phyloP scores from a whole-genome alignment of 2,113 vertebrate species.

The Pycnonotus jocosus region DNA sequence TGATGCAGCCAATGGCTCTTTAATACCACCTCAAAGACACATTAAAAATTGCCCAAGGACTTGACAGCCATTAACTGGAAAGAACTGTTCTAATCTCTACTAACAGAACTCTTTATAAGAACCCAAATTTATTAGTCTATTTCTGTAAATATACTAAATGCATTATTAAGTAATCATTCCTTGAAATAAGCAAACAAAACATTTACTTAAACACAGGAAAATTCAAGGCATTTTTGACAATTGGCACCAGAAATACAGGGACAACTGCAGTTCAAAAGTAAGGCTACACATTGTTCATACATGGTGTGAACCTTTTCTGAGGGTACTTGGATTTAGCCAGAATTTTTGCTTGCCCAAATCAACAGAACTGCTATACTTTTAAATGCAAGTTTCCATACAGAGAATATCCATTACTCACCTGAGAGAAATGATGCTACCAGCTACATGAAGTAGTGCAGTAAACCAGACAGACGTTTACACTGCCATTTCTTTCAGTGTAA shows the following conservation, averaged over 20 bases:
- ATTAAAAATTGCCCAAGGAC: neutral
- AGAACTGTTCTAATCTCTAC: neutral
- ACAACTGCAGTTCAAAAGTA: neutral
- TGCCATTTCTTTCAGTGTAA: neutral
- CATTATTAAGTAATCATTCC: neutral
- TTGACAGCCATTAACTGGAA: neutral
- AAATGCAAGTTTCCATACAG: neutral
- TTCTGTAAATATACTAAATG: neutral
- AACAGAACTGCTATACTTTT: neutral
- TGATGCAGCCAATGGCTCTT: neutral
- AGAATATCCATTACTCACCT: neutral
- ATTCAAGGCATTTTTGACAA: conserved; percentile 24
- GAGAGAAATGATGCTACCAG: neutral
- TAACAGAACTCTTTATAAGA: neutral
- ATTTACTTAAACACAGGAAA: conserved; percentile 1
- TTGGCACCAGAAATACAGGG: neutral
- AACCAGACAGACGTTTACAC: neutral
- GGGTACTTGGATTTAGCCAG: neutral
- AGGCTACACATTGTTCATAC: neutral
- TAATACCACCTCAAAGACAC: neutral
- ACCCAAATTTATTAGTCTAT: neutral
- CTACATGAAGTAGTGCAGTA: neutral
- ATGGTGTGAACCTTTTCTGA: neutral
- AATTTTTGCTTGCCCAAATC: neutral
- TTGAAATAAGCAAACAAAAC: conserved; percentile 17